These are phyloP conservation scores for Anastatus disparis DNA, from an alignment of 1,140 invertebrate genomes.

Conservation along the genomic window DNA sequence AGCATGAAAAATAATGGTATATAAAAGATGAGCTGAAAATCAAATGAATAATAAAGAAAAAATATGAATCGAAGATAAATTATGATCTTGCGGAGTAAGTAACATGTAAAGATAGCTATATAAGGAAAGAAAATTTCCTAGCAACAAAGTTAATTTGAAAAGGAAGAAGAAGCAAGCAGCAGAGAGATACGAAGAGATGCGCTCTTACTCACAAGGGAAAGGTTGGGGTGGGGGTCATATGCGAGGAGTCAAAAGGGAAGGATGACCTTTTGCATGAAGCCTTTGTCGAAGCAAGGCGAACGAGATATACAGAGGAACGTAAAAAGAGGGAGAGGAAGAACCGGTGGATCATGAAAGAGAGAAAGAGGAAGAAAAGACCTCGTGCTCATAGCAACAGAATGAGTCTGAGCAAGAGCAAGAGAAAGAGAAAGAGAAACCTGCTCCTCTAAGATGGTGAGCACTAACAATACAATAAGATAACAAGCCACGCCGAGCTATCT, in stretches of 20 bases:
- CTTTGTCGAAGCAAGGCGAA: slow-evolving; percentile 25
- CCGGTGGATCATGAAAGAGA: slow-evolving; percentile 37
- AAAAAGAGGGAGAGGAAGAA: slow-evolving; percentile 35
- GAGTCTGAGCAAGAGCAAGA: slow-evolving; percentile 5
- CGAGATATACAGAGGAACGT: neutral
- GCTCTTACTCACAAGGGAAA: slow-evolving; percentile 39
- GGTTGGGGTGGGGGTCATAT: slow-evolving; percentile 42
- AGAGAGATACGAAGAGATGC: no score
- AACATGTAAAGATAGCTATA: no score
- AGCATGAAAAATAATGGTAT: no score
- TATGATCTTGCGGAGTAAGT: no score
- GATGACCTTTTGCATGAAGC: slow-evolving; percentile 31
- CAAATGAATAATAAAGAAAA: no score
- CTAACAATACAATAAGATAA: slow-evolving; percentile 63
- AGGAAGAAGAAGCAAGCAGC: slow-evolving; percentile 31
- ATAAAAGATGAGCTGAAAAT: no score
- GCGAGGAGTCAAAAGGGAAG: slow-evolving; percentile 29
- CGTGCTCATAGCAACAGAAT: neutral
- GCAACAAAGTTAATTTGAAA: slow-evolving; percentile 15
- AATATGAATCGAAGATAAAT: no score
- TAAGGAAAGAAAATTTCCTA: neutral
- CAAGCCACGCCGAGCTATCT: slow-evolving; percentile 46
- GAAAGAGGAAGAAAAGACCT: no score
- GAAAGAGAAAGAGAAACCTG: slow-evolving; percentile 45
- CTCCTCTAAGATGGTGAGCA: slow-evolving; percentile 48